Evolutionary conservation across 2,797 vertebrate species (phyloP).

Genomic region (Coccyzus lansbergi): DNA sequence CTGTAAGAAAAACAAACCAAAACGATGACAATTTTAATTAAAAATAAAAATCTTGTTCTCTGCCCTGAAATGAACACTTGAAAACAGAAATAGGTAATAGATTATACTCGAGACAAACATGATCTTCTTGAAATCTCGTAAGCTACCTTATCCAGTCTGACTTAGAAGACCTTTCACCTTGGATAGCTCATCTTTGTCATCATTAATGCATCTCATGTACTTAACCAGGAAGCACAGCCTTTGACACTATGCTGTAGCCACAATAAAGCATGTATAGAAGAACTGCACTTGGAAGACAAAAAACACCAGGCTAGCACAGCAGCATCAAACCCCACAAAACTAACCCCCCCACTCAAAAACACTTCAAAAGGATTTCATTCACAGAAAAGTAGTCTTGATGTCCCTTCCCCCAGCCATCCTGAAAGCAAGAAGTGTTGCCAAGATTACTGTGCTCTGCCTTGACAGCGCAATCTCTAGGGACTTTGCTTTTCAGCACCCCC

Average conservation of each 20-base stretch:
- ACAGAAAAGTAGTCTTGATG: background rate
- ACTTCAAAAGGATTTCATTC: slow-evolving; percentile 36
- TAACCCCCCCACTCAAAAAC: background rate
- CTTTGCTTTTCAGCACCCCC: slow-evolving; percentile 92
- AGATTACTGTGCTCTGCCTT: slow-evolving; percentile 73
- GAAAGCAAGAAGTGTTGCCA: slow-evolving; percentile 73
- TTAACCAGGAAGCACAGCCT: slow-evolving; percentile 60
- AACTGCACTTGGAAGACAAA: background rate
- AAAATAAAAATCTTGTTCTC: background rate
- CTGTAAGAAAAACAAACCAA: too few species aligned
- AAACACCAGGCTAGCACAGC: background rate
- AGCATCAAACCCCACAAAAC: background rate
- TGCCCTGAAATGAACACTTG: background rate
- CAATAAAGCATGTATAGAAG: background rate
- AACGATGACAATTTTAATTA: background rate
- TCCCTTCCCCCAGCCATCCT: slow-evolving; percentile 34
- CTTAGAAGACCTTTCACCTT: slow-evolving; percentile 67
- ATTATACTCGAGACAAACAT: slow-evolving; percentile 56
- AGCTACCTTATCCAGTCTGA: slow-evolving; percentile 62
- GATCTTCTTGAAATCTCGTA: slow-evolving; percentile 55
- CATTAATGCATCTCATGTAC: slow-evolving; percentile 64
- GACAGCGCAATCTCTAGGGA: slow-evolving; percentile 76
- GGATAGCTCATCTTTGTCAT: slow-evolving; percentile 60
- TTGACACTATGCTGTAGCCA: background rate
- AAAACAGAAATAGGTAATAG: slow-evolving; percentile 67